A percentile compares a stretch with the other conserved stretches of the same genome.
These are phyloP conservation scores for Tenthredo scrophulariae DNA, from an alignment of 2,888 invertebrate species.

Conservation along the genomic window DNA sequence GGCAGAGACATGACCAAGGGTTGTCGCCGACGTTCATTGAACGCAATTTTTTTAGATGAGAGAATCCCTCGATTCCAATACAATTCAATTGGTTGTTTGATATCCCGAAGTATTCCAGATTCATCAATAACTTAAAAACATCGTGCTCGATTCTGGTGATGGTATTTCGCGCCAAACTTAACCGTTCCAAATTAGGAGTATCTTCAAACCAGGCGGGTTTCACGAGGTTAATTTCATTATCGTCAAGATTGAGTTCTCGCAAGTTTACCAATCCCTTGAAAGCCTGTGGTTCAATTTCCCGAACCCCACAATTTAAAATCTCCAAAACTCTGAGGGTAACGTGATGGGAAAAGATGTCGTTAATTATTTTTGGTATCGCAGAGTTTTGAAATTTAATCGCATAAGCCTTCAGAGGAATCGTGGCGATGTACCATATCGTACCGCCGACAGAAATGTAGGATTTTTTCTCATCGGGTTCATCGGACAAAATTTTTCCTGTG, in stretches of 20 bases:
- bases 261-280: constrained; percentile 63
- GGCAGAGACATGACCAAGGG: constrained; percentile 70
- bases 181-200: constrained; percentile 57
- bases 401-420: constrained; percentile 59
- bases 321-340: constrained; percentile 64
- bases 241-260: constrained; percentile 63
- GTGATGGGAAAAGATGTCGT: constrained; percentile 64
- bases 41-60: constrained; percentile 57
- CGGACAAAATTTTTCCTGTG: neutral
- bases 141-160: constrained; percentile 65
- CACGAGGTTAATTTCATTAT: constrained; percentile 64
- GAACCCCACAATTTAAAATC: constrained; percentile 66
- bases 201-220: constrained; percentile 60
- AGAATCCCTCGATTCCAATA: constrained; percentile 63
- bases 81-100: constrained; percentile 68
- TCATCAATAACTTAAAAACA: constrained; percentile 62
- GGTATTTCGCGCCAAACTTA: constrained; percentile 67
- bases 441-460: neutral
- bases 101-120: constrained; percentile 63
- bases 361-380: constrained; percentile 61
- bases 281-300: constrained; percentile 62
- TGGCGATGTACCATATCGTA: constrained; percentile 42
- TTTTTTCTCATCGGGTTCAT: neutral
- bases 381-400: constrained; percentile 64
- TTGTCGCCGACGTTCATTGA: constrained; percentile 63